Conservation (phyloP, 2,888 invertebrate species). For the Aphodius sticticus region DNA sequence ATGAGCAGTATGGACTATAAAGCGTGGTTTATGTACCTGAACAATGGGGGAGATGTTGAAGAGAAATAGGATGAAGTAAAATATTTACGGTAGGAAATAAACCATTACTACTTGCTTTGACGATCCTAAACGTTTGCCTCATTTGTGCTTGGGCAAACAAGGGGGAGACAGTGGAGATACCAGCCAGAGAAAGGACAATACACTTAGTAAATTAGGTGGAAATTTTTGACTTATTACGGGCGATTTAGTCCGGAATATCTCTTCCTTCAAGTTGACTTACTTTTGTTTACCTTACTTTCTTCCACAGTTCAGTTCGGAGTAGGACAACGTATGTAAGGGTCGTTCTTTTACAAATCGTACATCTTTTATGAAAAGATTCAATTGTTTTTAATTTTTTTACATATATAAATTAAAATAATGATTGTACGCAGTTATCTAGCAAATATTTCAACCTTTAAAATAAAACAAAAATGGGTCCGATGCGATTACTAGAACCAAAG, state of each 20-base stretch:
- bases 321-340: too few relatives aligned
- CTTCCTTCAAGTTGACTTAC: neutral
- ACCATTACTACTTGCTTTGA: slow-evolving; percentile 4
- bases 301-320: neutral
- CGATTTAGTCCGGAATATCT: neutral
- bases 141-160: neutral
- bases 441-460: too few relatives aligned
- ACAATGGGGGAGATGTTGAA: neutral
- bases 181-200: neutral
- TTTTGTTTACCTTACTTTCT: neutral
- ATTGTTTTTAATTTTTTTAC: too few relatives aligned
- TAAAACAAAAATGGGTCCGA: too few relatives aligned
- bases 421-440: too few relatives aligned
- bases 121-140: neutral
- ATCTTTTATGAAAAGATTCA: too few relatives aligned
- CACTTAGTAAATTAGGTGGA: neutral
- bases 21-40: neutral
- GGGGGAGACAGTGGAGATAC: neutral
- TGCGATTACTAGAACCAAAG: too few relatives aligned
- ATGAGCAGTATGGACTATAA: neutral
- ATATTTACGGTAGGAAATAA: neutral
- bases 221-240: neutral
- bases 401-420: too few relatives aligned
- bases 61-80: neutral
- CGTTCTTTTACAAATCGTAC: too few relatives aligned